Base-by-base conservation (phyloP, 2,888 invertebrate genomes). In the Cataglyphis altisquamis region DNA sequence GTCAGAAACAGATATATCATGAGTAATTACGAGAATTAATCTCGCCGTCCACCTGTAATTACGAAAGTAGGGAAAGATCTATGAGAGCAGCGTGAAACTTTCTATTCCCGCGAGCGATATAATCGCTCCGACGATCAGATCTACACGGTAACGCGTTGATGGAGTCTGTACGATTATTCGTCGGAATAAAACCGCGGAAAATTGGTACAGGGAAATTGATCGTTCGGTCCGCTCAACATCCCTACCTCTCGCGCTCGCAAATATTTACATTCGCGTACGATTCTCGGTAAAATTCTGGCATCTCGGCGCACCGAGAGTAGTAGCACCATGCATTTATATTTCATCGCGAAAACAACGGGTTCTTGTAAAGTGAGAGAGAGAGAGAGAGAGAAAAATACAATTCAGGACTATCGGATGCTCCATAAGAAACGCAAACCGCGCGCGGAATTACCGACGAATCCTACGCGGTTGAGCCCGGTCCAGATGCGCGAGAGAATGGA, bases 11-110 rank as follows among this genome's bases (percentile, higher is more conserved):
- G 45, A 21, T 78, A 78, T 70, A 72, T 80, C 60, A 18, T 36
- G 73, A 80, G 72, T 72, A 80, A 80, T 72, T 80, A 80, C 45
- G 73, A 80, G 78, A 80, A 80, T 80, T 80, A 80, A 72, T 80
- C 78, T 45, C 60, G 45, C 25, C 60, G 72, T 72, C 72, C 72
- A 60, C 60, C 57, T 72, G 72, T 72, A 72, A 80, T 80, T 80
- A 48, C 45, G 72, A 78, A 60, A 78, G 78, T 36, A 21, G 60
- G 45, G 45, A 80, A 60, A 72, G 78, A 80, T 78, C 60, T 78
- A 60, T 57, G 73, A 36, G 72, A 57, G 45, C 45, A 32, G 70
- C 70, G 32, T 18, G 72, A 36, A 70, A 80, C 78, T 80, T 70
- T 60, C 57, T 29, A 41, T 57, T 70, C 25, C 45, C 72, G 78